Evolutionary conservation across 2,113 vertebrate species (phyloP).

Genomic region (Antechinus stuartii): DNA sequence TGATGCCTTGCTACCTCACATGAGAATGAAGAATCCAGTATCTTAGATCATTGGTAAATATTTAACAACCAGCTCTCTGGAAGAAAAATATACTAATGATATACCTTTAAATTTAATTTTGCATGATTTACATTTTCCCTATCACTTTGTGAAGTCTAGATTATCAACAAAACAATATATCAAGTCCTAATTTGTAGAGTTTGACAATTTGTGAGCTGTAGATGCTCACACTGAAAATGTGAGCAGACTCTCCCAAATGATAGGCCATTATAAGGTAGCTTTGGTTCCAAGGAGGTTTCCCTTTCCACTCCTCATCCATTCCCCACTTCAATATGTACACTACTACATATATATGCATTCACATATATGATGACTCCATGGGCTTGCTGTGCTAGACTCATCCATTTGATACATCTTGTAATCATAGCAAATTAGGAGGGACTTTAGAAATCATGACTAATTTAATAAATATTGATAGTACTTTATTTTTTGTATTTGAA

Average conservation of each 20-base stretch:
- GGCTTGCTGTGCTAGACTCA: neutral
- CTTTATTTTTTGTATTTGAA: neutral
- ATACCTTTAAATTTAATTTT: neutral
- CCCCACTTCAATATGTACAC: neutral
- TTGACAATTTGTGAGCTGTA: neutral
- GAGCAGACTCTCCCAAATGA: neutral
- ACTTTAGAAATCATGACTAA: neutral
- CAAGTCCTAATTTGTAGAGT: neutral
- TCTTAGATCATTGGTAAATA: neutral
- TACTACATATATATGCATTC: neutral
- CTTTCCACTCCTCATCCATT: neutral
- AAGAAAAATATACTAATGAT: neutral
- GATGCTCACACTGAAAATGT: neutral
- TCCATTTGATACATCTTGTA: neutral
- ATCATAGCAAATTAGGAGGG: neutral
- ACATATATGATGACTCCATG: neutral
- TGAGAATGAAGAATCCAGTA: neutral
- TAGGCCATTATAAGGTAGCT: neutral
- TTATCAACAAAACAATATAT: neutral
- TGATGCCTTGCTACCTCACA: neutral
- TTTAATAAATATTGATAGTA: neutral
- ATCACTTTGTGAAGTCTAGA: neutral
- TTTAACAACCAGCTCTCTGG: neutral
- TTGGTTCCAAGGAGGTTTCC: neutral
- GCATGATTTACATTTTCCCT: neutral